A percentile compares a stretch with the other conserved stretches of the same genome.
Evolutionary conservation across 1,140 invertebrate species (phyloP).

Genomic region (Tetragnatha versicolor): DNA sequence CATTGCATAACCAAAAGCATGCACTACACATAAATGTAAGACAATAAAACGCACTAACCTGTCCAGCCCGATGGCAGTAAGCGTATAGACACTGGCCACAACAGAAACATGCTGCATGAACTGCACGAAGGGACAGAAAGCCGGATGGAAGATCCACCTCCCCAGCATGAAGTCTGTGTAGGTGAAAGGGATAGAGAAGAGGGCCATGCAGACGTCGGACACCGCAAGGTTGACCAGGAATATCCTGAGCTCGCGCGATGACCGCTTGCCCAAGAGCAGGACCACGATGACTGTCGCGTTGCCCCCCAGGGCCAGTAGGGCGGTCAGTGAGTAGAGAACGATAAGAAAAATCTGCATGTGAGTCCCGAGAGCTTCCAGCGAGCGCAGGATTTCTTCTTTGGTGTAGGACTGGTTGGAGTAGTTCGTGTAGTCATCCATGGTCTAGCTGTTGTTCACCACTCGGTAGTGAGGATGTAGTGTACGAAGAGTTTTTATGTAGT

Average conservation of each 20-base stretch:
- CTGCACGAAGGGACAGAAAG: conserved; percentile 64
- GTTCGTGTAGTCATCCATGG: conserved; percentile 10
- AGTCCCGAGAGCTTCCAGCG: conserved; percentile 53
- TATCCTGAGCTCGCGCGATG: conserved; percentile 61
- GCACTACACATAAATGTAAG: too few relatives aligned
- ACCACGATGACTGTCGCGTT: conserved; percentile 64
- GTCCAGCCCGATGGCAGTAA: conserved; percentile 65
- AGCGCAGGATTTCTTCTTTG: not conserved
- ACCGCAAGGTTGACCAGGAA: conserved; percentile 65
- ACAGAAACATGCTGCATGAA: conserved; percentile 65
- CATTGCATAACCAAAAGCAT: too few relatives aligned
- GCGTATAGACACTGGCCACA: conserved; percentile 65
- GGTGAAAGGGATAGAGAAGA: conserved; percentile 66
- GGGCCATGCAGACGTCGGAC: conserved; percentile 65
- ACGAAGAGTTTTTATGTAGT: too few relatives aligned
- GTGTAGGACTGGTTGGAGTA: conserved; percentile 7
- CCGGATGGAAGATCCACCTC: conserved; percentile 63
- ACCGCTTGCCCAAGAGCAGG: conserved; percentile 62
- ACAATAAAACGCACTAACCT: conserved; percentile 61
- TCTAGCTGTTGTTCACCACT: too few relatives aligned
- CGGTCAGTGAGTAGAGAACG: conserved; percentile 63
- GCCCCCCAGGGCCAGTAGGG: conserved; percentile 61
- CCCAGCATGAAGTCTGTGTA: conserved; percentile 66
- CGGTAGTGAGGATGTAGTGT: too few relatives aligned
- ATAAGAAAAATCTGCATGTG: conserved; percentile 62